Evolutionary conservation across 2,888 invertebrate genomes (phyloP).

Genomic region (Panorpa germanica): DNA sequence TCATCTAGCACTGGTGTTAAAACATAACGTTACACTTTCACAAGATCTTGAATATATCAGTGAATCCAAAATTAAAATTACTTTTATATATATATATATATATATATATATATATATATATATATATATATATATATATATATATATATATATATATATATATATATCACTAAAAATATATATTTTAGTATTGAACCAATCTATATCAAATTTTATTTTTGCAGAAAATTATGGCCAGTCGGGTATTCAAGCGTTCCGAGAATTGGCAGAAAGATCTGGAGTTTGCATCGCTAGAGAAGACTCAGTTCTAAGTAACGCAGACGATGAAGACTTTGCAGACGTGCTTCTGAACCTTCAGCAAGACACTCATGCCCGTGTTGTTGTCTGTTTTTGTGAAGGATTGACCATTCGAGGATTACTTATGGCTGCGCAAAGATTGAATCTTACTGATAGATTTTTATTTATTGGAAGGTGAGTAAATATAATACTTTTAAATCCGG

Average conservation of each 20-base stretch:
- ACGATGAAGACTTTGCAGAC: conserved; percentile 32
- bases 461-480: conserved; percentile 42
- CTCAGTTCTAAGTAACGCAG: conserved; percentile 37
- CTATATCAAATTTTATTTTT: conserved; percentile 16
- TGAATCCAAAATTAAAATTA: too few relatives aligned
- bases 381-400: conserved; percentile 67
- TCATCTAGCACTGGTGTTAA: too few relatives aligned
- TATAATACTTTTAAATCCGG: too few relatives aligned
- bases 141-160: too few relatives aligned
- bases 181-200: not conserved
- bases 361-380: conserved; percentile 34
- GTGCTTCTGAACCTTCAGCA: conserved; percentile 32
- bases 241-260: conserved; percentile 55
- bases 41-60: too few relatives aligned
- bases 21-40: too few relatives aligned
- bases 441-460: conserved; percentile 35
- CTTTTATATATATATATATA: too few relatives aligned
- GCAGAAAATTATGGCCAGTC: conserved; percentile 60
- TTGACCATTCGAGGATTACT: conserved; percentile 45
- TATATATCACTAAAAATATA: too few relatives aligned
- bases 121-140: too few relatives aligned
- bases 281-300: conserved; percentile 55
- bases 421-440: conserved; percentile 34
- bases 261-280: conserved; percentile 40
- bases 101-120: too few relatives aligned